phyloP scores from a whole-genome alignment of 37 sponge, comb jelly and placozoan species.

The Cladorhizidae sp. region DNA sequence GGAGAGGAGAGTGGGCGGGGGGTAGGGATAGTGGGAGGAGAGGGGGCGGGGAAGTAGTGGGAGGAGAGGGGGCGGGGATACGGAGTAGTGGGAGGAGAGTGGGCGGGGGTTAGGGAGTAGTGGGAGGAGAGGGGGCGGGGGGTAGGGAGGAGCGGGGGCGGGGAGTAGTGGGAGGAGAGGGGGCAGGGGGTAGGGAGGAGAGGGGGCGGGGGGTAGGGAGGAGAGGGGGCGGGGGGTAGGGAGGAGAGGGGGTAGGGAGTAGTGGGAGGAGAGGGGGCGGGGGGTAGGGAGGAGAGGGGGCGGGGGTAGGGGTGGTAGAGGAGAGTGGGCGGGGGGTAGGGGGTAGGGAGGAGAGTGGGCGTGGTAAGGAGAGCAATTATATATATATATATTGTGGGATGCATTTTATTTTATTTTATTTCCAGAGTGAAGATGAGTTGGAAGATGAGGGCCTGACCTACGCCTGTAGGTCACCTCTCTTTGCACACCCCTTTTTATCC shows the following conservation, averaged over 20 bases:
- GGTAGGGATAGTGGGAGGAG: slow-evolving; percentile 2
- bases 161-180: slow-evolving; percentile 5
- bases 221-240: no score
- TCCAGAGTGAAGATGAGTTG: background rate
- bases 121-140: background rate
- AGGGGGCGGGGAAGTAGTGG: background rate
- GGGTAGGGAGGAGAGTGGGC: background rate
- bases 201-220: background rate
- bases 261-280: background rate
- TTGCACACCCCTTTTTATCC: no score
- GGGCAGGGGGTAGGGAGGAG: slow-evolving; percentile 6
- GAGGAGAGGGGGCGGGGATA: background rate
- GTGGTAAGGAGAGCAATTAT: no score
- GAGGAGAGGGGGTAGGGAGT: background rate
- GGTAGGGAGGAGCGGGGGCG: background rate
- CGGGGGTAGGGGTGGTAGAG: background rate
- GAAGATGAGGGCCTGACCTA: background rate
- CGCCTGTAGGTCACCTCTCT: background rate
- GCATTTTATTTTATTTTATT: no score
- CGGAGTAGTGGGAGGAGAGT: no score
- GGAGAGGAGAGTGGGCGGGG: slow-evolving; percentile 17
- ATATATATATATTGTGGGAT: no score
- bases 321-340: slow-evolving; percentile 6
- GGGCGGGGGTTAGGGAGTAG: background rate
- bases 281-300: background rate